Conservation (phyloP, 2,888 invertebrate species). For the Ischnura elegans region DNA sequence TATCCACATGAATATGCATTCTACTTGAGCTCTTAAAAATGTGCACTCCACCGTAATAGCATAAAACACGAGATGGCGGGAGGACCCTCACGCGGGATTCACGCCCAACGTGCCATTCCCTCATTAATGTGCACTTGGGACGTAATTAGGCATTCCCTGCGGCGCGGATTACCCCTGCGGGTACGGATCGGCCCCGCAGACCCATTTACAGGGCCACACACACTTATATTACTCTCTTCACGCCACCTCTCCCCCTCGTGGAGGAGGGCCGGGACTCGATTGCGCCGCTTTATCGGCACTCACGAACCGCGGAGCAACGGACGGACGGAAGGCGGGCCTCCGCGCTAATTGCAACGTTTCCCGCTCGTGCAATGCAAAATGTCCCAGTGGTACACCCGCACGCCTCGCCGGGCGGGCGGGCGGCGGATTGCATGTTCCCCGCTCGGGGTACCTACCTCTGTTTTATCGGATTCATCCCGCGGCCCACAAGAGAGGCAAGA, state of each 20-base stretch:
- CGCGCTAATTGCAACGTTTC: background rate
- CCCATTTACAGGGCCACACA: background rate
- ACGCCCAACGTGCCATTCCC: background rate
- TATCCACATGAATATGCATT: too few relatives aligned
- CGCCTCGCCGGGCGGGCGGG: too few relatives aligned
- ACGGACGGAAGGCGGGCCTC: background rate
- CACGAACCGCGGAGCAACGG: background rate
- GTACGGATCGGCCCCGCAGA: background rate
- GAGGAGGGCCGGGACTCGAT: background rate
- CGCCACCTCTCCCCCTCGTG: too few relatives aligned
- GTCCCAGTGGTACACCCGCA: too few relatives aligned
- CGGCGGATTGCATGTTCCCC: background rate
- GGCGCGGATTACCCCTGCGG: background rate
- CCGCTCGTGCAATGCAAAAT: background rate
- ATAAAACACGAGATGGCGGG: background rate
- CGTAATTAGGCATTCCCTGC: background rate
- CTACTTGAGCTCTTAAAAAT: too few relatives aligned
- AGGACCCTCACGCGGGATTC: background rate
- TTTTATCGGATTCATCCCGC: background rate
- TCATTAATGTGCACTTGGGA: background rate
- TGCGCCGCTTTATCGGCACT: background rate
- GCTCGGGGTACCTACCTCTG: background rate
- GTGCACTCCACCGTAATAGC: background rate
- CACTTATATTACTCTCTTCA: background rate
- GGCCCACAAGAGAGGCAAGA: background rate